Conservation (phyloP, 2,797 vertebrate genomes). For the Falco biarmicus region DNA sequence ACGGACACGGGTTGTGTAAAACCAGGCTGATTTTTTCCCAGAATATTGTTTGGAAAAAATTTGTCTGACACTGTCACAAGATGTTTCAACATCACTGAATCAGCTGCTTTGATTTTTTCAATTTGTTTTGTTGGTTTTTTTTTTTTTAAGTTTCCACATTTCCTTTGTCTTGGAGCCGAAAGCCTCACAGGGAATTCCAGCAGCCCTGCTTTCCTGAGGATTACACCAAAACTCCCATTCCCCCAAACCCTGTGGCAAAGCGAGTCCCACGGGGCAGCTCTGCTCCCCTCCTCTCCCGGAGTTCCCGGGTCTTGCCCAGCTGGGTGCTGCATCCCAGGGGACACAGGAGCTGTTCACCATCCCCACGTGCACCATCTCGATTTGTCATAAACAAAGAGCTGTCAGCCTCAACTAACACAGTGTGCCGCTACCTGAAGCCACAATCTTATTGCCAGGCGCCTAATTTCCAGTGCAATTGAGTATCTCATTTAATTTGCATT, state of each 20-base stretch:
- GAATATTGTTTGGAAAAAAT: constrained; percentile 36
- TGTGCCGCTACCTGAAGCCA: not conserved
- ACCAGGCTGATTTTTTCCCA: not conserved
- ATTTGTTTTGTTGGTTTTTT: not conserved
- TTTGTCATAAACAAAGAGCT: not conserved
- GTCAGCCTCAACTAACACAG: not conserved
- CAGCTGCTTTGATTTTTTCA: constrained; percentile 42
- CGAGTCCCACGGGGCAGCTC: not conserved
- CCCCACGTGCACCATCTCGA: not conserved
- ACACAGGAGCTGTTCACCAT: not conserved
- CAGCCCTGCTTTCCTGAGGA: not conserved
- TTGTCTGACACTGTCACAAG: not conserved
- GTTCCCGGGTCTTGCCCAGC: not conserved
- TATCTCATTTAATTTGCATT: not conserved
- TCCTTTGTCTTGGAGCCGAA: constrained; percentile 5
- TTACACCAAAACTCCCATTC: not conserved
- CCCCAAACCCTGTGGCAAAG: not conserved
- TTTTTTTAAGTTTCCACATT: constrained; percentile 8
- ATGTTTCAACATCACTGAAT: constrained; percentile 53
- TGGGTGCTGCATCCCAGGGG: not conserved
- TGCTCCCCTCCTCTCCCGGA: rapidly evolving
- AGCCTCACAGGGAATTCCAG: constrained; percentile 47
- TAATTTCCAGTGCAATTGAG: not conserved
- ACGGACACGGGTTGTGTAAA: not conserved
- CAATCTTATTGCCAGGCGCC: not conserved